Conservation (phyloP, 64 coral and sea anemone species). For the Actinia tenebrosa region DNA sequence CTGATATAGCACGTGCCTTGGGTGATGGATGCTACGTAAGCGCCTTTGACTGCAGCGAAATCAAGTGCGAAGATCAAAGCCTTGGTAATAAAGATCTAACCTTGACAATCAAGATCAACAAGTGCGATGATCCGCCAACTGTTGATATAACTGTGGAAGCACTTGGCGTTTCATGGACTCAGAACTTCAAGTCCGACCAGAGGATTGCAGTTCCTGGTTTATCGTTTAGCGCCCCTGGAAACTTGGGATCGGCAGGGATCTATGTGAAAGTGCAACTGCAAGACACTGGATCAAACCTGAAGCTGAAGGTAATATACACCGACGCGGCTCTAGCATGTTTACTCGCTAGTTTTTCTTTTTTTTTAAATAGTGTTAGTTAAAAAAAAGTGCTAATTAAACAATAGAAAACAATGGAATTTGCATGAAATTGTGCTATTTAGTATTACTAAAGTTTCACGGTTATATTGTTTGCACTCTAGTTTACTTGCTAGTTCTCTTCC, state of each 20-base stretch:
- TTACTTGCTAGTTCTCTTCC: too few species aligned
- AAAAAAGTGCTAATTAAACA: too few species aligned
- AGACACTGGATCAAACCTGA: not conserved
- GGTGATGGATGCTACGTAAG: not conserved
- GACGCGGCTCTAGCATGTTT: too few species aligned
- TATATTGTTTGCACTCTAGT: too few species aligned
- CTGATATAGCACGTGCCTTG: not conserved
- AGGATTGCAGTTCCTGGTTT: not conserved
- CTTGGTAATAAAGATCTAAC: not conserved
- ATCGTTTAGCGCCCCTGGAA: not conserved
- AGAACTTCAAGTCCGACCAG: not conserved
- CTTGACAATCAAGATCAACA: constrained; percentile 10
- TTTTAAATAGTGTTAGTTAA: too few species aligned
- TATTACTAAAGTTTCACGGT: too few species aligned
- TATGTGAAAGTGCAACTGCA: not conserved
- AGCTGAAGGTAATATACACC: not conserved
- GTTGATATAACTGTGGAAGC: not conserved
- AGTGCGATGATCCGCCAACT: not conserved
- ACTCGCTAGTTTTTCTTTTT: too few species aligned
- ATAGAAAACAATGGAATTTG: too few species aligned
- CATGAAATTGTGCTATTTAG: too few species aligned
- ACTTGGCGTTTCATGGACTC: not conserved
- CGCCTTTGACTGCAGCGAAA: not conserved
- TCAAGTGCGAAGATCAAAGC: not conserved
- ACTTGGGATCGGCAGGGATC: not conserved